Conservation (phyloP, 2,113 vertebrate species). For the Dinomys branickii region DNA sequence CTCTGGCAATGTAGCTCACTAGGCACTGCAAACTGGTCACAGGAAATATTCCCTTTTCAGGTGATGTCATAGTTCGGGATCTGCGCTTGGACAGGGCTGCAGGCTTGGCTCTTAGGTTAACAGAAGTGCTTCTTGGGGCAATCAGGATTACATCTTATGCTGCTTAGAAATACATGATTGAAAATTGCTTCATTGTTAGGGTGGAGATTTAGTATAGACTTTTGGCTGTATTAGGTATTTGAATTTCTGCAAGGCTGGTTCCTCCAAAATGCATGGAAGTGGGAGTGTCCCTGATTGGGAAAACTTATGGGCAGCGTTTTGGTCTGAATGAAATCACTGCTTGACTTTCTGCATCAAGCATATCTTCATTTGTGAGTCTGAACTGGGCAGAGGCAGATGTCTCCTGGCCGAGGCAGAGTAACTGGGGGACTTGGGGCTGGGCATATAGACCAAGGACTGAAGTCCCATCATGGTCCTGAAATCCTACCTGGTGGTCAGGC, state of each 20-base stretch:
- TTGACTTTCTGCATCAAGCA: background rate
- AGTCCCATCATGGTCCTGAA: background rate
- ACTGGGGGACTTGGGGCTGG: background rate
- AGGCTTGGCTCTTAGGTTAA: background rate
- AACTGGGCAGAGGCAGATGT: background rate
- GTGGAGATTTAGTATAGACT: background rate
- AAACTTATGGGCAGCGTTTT: background rate
- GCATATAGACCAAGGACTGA: background rate
- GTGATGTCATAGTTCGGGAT: too few species aligned
- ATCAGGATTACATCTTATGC: background rate
- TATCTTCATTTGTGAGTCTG: too few species aligned
- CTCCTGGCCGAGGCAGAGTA: background rate
- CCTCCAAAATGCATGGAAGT: background rate
- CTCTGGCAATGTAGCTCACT: too few species aligned
- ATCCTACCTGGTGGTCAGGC: too few species aligned
- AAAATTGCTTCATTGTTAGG: background rate
- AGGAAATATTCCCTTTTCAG: background rate
- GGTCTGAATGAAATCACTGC: background rate
- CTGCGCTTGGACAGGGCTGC: background rate
- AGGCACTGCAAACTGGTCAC: background rate
- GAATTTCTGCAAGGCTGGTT: background rate
- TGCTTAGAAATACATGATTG: background rate
- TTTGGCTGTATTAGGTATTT: background rate
- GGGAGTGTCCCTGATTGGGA: background rate
- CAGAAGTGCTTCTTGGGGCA: background rate